Evolutionary conservation across 2,797 vertebrate genomes (phyloP).

Genomic region (Miichthys miiuy): DNA sequence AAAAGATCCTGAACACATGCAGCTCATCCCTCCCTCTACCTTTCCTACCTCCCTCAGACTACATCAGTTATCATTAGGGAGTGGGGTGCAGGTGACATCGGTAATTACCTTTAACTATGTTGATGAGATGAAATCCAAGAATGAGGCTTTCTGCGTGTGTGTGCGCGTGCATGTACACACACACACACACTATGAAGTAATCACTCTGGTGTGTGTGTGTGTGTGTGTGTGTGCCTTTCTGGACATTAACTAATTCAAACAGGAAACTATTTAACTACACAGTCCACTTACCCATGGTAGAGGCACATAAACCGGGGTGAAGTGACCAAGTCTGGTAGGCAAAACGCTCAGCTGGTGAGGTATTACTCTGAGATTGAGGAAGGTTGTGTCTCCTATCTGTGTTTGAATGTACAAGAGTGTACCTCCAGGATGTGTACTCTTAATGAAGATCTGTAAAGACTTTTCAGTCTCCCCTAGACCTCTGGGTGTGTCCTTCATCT

Average conservation of each 20-base stretch:
- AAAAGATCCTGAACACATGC: constrained; percentile 19
- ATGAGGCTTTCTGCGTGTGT: constrained; percentile 11
- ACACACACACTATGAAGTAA: neutral
- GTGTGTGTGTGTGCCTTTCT: neutral
- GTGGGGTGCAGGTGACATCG: constrained; percentile 30
- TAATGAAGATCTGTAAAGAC: neutral
- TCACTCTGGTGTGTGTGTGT: neutral
- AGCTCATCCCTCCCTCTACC: neutral
- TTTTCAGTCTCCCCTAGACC: neutral
- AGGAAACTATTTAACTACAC: too few relatives aligned
- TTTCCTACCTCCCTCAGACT: constrained; percentile 10
- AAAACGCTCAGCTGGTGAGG: too few relatives aligned
- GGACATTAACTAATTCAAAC: constrained; percentile 37
- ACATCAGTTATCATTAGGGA: constrained; percentile 41
- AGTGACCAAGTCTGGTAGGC: too few relatives aligned
- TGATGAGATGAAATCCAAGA: constrained; percentile 42
- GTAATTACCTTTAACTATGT: constrained; percentile 45
- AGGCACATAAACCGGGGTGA: too few relatives aligned
- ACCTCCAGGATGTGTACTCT: neutral
- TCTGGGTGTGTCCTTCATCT: neutral
- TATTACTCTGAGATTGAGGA: neutral
- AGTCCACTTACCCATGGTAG: too few relatives aligned
- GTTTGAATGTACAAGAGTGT: neutral
- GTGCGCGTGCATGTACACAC: neutral
- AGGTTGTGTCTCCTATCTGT: neutral